A percentile compares a stretch with the other conserved stretches of the same genome.
Conservation (phyloP, 2,888 invertebrate genomes). For the Odontocerum albicorne region DNA sequence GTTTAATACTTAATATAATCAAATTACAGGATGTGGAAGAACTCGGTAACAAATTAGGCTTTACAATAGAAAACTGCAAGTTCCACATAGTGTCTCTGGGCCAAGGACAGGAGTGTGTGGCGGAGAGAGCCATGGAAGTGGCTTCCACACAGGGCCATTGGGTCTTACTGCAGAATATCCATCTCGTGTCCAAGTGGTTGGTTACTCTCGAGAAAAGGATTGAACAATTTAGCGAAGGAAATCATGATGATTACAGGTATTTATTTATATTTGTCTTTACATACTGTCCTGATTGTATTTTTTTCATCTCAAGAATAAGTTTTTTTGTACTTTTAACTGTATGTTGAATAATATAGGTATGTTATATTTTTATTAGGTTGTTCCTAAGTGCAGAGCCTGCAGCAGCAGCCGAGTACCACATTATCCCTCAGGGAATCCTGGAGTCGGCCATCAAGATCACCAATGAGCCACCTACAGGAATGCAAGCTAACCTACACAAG, state of each 20-base stretch:
- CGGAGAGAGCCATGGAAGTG: slow-evolving; percentile 81
- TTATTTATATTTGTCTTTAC: background rate
- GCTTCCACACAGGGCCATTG: slow-evolving; percentile 81
- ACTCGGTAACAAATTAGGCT: slow-evolving; percentile 78
- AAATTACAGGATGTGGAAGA: slow-evolving; percentile 82
- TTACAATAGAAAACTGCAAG: slow-evolving; percentile 75
- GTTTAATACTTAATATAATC: no score
- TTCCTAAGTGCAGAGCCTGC: slow-evolving; percentile 90
- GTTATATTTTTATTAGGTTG: slow-evolving; percentile 51
- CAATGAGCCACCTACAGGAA: slow-evolving; percentile 93
- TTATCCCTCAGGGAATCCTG: slow-evolving; percentile 82
- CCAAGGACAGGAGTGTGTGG: slow-evolving; percentile 92
- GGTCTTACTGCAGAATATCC: slow-evolving; percentile 93
- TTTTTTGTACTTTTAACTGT: no score
- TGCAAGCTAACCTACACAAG: slow-evolving; percentile 93
- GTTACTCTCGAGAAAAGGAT: slow-evolving; percentile 85
- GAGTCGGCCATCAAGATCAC: slow-evolving; percentile 95
- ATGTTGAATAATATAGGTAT: background rate
- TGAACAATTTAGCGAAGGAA: slow-evolving; percentile 74
- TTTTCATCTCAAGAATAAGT: no score
- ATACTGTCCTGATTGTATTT: background rate
- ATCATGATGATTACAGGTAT: slow-evolving; percentile 62
- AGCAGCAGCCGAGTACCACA: slow-evolving; percentile 63
- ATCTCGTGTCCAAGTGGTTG: slow-evolving; percentile 90
- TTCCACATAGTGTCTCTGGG: slow-evolving; percentile 93